Evolutionary conservation across 2,888 invertebrate genomes (phyloP), one percentile per base, ranked within the genome.

Genomic region (Volucella inanis): DNA sequence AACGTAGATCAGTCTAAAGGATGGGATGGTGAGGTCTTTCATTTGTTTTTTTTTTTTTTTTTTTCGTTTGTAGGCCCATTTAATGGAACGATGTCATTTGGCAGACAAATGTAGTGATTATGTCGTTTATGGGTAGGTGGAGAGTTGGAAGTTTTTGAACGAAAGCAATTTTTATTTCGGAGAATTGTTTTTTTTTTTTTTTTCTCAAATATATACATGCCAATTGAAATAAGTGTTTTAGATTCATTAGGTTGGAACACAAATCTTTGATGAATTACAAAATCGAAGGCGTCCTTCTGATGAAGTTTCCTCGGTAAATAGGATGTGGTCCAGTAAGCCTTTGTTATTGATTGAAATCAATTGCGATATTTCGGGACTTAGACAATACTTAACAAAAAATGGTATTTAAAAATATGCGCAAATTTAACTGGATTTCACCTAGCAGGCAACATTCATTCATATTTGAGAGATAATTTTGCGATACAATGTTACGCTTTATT

Each of bases 41-140:
- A 6, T 47, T 18, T 65, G 3, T 57, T 31, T 41, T 11, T 65
- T 15, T 76, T 10, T 31, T 59, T 1, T 43, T 61, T n/a, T 38
- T 18, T 45, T 39, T 55, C 22, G 14, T 59, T 80, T 18, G 39
- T 61, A 43, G 43, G 54, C 41, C 52, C 49, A 55, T 72, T 61
- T 59, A 45, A 83, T 74, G 62, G 64, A 83, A 83, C 74, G 74
- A 74, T 65, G 68, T 74, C 79, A 62, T 74, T 83, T 83, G 47
- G 55, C 22, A 74, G 79, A 83, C 68, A 79, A 79, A 74, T 83
- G 74, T 47, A 74, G 68, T 74, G 74, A 79, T 83, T 68, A 62
- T 61, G 43, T 68, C 15, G 47, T 72, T 79, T 79, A 72, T 15
- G 61, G 72, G 47, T 43, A 22, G 59, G 50, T 47, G 67, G 9